phyloP scores from a whole-genome alignment of 2,888 invertebrate genomes.

The Ochropleura plecta region DNA sequence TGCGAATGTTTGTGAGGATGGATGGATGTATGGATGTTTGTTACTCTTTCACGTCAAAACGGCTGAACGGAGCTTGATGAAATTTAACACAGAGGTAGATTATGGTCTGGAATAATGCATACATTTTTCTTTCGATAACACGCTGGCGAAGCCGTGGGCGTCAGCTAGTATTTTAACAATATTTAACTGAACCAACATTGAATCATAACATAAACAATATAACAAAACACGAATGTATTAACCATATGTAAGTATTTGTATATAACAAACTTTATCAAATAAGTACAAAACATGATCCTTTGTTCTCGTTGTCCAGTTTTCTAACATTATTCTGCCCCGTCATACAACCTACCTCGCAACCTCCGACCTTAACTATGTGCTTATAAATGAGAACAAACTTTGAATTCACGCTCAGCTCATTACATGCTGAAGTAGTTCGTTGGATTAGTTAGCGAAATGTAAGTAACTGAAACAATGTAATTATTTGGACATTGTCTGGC shows the following conservation, averaged over 20 bases:
- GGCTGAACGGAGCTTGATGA: too few relatives aligned
- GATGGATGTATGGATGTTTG: too few relatives aligned
- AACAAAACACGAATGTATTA: background rate
- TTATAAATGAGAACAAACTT: conserved; percentile 51
- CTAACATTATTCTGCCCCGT: conserved; percentile 32
- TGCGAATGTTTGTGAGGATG: too few relatives aligned
- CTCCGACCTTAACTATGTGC: conserved; percentile 23
- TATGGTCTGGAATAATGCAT: too few relatives aligned
- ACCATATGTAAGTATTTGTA: background rate
- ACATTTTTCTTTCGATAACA: too few relatives aligned
- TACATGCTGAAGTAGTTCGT: conserved; percentile 40
- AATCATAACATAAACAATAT: background rate
- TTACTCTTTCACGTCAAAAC: too few relatives aligned
- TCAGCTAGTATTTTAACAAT: too few relatives aligned
- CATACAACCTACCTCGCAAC: conserved; percentile 28
- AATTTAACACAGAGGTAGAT: too few relatives aligned
- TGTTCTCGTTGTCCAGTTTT: conserved; percentile 24
- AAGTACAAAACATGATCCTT: conserved; percentile 30
- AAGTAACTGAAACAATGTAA: conserved; percentile 39
- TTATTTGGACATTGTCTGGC: conserved; percentile 3
- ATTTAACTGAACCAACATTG: background rate
- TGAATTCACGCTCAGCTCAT: conserved; percentile 45
- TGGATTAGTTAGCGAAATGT: conserved; percentile 44
- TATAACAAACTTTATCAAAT: conserved; percentile 23
- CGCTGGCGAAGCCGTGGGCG: too few relatives aligned